Percentiles rank a stretch among this genome's conserved stretches.
phyloP scores from a whole-genome alignment of 2,797 vertebrate species.

The Lutjanus argentimaculatus region DNA sequence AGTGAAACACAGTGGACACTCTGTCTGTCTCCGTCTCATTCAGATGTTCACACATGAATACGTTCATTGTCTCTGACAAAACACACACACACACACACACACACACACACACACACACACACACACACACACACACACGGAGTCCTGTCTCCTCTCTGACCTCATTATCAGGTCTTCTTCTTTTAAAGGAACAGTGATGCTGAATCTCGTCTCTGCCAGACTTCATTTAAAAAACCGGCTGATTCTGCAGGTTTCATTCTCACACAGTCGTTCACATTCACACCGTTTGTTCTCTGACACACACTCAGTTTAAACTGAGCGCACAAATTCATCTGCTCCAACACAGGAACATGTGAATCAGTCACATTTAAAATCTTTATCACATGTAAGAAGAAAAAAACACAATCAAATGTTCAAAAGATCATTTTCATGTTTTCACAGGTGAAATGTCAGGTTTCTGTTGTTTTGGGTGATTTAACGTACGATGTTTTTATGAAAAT shows the following conservation, averaged over 20 bases:
- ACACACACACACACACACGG: conserved; percentile 23
- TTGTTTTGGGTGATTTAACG: too few relatives aligned
- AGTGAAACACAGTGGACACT: conserved; percentile 58
- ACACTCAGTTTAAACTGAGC: neutral
- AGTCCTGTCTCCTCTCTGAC: conserved; percentile 50
- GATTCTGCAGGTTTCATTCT: conserved; percentile 20
- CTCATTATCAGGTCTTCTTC: conserved; percentile 48
- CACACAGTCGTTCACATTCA: neutral
- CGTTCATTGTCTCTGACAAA: conserved; percentile 56
- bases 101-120: conserved; percentile 16
- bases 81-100: conserved; percentile 24
- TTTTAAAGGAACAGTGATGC: conserved; percentile 31
- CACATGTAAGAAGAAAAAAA: too few relatives aligned
- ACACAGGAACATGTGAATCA: too few relatives aligned
- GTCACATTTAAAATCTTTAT: too few relatives aligned
- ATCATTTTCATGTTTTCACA: too few relatives aligned
- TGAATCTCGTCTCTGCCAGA: conserved; percentile 20
- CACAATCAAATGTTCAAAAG: too few relatives aligned
- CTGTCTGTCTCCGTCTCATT: conserved; percentile 56
- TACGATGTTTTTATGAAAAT: too few relatives aligned
- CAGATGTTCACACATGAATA: conserved; percentile 67
- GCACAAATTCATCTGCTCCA: neutral
- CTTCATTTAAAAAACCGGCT: conserved; percentile 31
- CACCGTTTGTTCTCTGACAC: neutral
- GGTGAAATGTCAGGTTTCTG: too few relatives aligned